Base-by-base conservation (phyloP, 2,797 vertebrate genomes). In the Bradypodion pumilum region DNA sequence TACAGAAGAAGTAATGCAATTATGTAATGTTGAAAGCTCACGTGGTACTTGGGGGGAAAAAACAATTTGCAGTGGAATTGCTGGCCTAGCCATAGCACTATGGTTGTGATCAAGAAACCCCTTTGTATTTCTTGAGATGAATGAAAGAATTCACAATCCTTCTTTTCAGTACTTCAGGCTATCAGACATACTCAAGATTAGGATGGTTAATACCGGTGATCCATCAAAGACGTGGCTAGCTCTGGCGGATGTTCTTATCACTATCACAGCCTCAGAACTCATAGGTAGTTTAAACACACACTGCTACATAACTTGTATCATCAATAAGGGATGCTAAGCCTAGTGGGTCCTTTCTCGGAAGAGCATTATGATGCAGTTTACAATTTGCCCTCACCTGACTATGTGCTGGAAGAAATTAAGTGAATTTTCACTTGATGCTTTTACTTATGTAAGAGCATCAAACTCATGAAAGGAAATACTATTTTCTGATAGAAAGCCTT, bases 221-320 rank as follows among this genome's bases (percentile, higher is more conserved):
- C 78, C 74, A 81, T 81, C 68, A 87, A 81, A 81, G 29, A 59
- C 78, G 81, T 65, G 37, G 37, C 66, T 81, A 73, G 46, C 66
- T 81, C 72, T 72, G 78, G n/a, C 46, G 78, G 82, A 44, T 81
- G 59, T 81, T 46, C 74, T 81, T 84, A 80, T 81, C 78, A 78
- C n/a, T 77, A 63, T 42, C 63, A 10, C 73, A 66, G 59, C 25
- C 46, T 44, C 59, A 65, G 65, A 73, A 37, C 82, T 87, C 73
- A 65, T 72, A 77, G 73, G 56, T 77, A 76, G 52, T 81, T 85
- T 75, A 84, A 87, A 81, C 37, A 56, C 23, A 66, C 37, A 44
- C 78, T 78, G 44, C 37, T 77, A 65, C 84, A 44, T 73, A 44
- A 59, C n/a, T 37, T 72, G 25, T 84, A 76, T 69, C 65, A 46